Percentiles rank a stretch among this genome's conserved stretches.
Evolutionary conservation across 2,888 invertebrate species (phyloP).

Genomic region (Empis stercorea): DNA sequence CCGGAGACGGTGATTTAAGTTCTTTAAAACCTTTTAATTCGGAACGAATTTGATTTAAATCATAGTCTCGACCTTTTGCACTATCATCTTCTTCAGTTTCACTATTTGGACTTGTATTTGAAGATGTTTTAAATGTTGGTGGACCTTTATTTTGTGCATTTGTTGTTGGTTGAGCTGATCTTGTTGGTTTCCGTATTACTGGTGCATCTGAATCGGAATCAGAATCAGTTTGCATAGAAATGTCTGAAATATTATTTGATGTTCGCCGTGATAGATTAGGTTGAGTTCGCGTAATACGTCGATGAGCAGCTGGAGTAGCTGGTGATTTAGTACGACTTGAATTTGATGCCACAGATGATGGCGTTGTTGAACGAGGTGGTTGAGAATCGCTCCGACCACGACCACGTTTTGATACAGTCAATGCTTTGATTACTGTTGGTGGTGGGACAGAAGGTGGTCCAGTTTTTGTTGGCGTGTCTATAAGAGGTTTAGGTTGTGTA

Average conservation of each 20-base stretch:
- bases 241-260: constrained; percentile 45
- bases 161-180: constrained; percentile 14
- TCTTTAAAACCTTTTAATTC: constrained; percentile 69
- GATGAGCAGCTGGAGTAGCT: constrained; percentile 42
- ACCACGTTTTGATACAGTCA: constrained; percentile 36
- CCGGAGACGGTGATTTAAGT: constrained; percentile 40
- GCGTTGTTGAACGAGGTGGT: constrained; percentile 49
- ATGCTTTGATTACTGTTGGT: constrained; percentile 13
- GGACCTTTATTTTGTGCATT: constrained; percentile 18
- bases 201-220: constrained; percentile 43
- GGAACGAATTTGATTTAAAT: constrained; percentile 71
- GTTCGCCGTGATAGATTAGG: constrained; percentile 35
- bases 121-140: constrained; percentile 8
- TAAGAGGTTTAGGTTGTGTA: constrained; percentile 13
- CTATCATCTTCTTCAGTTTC: constrained; percentile 39
- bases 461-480: neutral
- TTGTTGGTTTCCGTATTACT: constrained; percentile 30
- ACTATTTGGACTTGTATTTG: constrained; percentile 32
- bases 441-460: constrained; percentile 11
- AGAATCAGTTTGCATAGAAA: constrained; percentile 44
- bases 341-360: constrained; percentile 48
- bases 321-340: constrained; percentile 53
- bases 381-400: constrained; percentile 38
- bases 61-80: constrained; percentile 58
- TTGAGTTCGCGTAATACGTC: constrained; percentile 34